Evolutionary conservation across 1,140 invertebrate species (phyloP).

Genomic region (Chionoecetes opilio): DNA sequence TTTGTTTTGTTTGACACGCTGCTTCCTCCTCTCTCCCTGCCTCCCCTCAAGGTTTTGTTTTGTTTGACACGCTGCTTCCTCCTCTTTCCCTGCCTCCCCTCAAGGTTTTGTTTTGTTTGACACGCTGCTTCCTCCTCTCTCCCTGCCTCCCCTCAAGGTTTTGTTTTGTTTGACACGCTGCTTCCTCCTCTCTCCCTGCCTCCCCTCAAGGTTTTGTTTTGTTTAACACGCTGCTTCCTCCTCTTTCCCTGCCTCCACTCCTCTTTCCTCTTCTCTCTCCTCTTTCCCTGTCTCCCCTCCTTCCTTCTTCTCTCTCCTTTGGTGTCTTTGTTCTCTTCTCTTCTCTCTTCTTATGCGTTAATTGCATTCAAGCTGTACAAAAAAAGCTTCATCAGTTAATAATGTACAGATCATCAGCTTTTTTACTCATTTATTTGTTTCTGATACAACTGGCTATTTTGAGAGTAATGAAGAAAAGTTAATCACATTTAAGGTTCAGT

Average conservation of each 20-base stretch:
- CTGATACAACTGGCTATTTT: background rate
- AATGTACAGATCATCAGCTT: background rate
- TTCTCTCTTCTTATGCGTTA: background rate
- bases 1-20: slow-evolving; percentile 31
- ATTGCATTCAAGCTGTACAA: background rate
- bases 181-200: too few relatives aligned
- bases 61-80: slow-evolving; percentile 20
- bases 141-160: too few relatives aligned
- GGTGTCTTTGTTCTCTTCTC: background rate
- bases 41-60: slow-evolving; percentile 50
- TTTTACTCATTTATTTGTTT: background rate
- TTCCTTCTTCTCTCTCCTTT: too few relatives aligned
- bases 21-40: slow-evolving; percentile 3
- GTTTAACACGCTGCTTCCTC: too few relatives aligned
- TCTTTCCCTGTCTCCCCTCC: too few relatives aligned
- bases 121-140: background rate
- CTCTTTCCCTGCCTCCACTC: too few relatives aligned
- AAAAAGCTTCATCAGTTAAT: background rate
- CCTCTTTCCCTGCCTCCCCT: slow-evolving; percentile 7
- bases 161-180: too few relatives aligned
- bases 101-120: slow-evolving; percentile 45
- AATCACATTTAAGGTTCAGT: background rate
- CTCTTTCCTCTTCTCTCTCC: too few relatives aligned
- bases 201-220: too few relatives aligned
- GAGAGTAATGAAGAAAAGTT: background rate